Evolutionary conservation across 1,140 invertebrate species (phyloP).

Genomic region (Hycleus cichorii): DNA sequence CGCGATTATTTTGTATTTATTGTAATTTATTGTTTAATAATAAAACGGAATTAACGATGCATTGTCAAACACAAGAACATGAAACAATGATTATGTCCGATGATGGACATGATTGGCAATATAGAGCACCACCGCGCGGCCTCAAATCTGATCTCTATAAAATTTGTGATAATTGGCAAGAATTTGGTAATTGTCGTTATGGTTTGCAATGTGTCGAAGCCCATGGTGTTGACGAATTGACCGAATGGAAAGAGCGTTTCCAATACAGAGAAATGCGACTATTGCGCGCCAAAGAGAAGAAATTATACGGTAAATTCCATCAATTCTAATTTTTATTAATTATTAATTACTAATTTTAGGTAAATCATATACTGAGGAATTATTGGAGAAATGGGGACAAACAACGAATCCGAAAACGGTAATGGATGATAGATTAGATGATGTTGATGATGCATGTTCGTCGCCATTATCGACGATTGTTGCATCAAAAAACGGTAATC

Average conservation of each 20-base stretch:
- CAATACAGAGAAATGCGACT: conserved; percentile 56
- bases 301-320: conserved; percentile 57
- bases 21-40: conserved; percentile 55
- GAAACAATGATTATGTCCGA: conserved; percentile 64
- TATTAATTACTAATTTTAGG: conserved; percentile 22
- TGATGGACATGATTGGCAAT: conserved; percentile 63
- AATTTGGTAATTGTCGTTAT: conserved; percentile 53
- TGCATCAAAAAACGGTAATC: conserved; percentile 57
- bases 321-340: neutral
- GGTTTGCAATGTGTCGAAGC: conserved; percentile 69
- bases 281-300: conserved; percentile 58
- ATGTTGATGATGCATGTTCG: conserved; percentile 53
- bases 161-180: conserved; percentile 51
- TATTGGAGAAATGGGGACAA: conserved; percentile 57
- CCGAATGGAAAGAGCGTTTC: conserved; percentile 68
- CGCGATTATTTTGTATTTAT: conserved; percentile 47
- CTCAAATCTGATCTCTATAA: conserved; percentile 49
- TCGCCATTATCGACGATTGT: conserved; percentile 55
- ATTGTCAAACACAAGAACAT: conserved; percentile 59
- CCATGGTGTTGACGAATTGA: conserved; percentile 62
- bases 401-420: conserved; percentile 50
- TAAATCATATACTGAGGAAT: conserved; percentile 50
- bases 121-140: conserved; percentile 59
- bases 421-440: conserved; percentile 52
- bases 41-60: conserved; percentile 52